Evolutionary conservation across 2,113 vertebrate species (phyloP), one percentile per base, ranked within the genome.

Genomic region (Chloebia gouldiae): DNA sequence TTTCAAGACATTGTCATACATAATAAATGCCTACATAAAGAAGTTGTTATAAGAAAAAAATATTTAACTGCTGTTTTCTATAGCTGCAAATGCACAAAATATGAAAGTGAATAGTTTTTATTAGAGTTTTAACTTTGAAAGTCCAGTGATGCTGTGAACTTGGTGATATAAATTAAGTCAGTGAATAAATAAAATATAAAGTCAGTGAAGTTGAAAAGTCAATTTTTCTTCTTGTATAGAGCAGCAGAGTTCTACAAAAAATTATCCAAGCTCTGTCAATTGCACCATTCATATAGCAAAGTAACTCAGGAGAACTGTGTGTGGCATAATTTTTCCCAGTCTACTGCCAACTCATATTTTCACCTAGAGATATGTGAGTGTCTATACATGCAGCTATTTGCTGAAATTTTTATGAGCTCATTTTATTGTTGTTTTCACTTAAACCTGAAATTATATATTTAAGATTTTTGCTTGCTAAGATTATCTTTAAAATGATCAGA

Each of bases 101-200:
- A 53, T 45, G 44, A 81, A 89, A 87, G 11, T 12, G 50, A 72
- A 37, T 39, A 60, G 24, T 19, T 86, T 86, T 92, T 68, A 72
- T 85, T 87, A 44, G n/a, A 70, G 35, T 64, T 92, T 51, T 77
- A 81, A 49, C 56, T 86, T 86, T 66, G 31, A 70, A 92, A 91
- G n/a, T 81, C 80, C 60, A 91, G 19, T 45, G 60, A 71, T 54
- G 49, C 27, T 39, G 71, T 66, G 72, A 92, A 77, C 42, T 66
- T 92, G 14, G 8, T 69, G 31, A 65, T 79, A 82, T 50, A 92
- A 95, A 79, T 87, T 76, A 83, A 77, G 40, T 40, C 78, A 60
- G 15, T 69, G 73, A 87, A 90, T 89, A 95, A 91, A 85, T 75
- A 87, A 91, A 87, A 91, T 64, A 78, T 50, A 61, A 91, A 82